Evolutionary conservation across 2,797 vertebrate genomes (phyloP).

Genomic region (Acropternis orthonyx): DNA sequence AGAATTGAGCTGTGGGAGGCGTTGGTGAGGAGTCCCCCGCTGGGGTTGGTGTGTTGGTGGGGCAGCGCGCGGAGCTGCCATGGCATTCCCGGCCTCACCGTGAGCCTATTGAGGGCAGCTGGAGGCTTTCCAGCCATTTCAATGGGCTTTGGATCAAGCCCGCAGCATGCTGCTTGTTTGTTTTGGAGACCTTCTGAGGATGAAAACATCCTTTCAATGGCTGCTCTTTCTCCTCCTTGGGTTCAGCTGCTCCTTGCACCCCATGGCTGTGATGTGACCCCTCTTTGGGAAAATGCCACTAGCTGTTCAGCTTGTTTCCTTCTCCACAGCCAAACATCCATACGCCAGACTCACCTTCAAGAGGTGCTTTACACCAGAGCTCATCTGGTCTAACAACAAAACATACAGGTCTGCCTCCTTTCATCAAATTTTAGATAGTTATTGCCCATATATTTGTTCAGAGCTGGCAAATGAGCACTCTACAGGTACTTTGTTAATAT

Average conservation of each 20-base stretch:
- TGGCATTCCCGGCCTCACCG: neutral
- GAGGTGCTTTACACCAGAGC: neutral
- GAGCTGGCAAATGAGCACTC: neutral
- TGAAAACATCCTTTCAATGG: slow-evolving; percentile 2
- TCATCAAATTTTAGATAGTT: neutral
- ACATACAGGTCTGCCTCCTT: neutral
- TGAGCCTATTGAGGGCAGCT: neutral
- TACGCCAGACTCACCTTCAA: neutral
- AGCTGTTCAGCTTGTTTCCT: neutral
- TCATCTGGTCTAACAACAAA: neutral
- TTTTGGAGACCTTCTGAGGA: slow-evolving; percentile 1
- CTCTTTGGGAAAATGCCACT: neutral
- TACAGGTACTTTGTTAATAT: slow-evolving; percentile 12
- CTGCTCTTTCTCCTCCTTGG: slow-evolving; percentile 5
- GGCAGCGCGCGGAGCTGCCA: neutral
- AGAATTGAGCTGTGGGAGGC: neutral
- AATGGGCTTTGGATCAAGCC: slow-evolving; percentile 29
- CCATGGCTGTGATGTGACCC: fast-evolving
- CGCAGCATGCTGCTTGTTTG: slow-evolving; percentile 31
- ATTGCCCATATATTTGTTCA: neutral
- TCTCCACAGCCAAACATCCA: neutral
- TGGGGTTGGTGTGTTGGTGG: neutral
- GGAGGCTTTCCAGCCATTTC: neutral
- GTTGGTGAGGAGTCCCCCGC: fast-evolving
- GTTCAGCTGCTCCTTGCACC: neutral